Conservation (phyloP, 2,888 invertebrate genomes). For the Eupithecia inturbata region DNA sequence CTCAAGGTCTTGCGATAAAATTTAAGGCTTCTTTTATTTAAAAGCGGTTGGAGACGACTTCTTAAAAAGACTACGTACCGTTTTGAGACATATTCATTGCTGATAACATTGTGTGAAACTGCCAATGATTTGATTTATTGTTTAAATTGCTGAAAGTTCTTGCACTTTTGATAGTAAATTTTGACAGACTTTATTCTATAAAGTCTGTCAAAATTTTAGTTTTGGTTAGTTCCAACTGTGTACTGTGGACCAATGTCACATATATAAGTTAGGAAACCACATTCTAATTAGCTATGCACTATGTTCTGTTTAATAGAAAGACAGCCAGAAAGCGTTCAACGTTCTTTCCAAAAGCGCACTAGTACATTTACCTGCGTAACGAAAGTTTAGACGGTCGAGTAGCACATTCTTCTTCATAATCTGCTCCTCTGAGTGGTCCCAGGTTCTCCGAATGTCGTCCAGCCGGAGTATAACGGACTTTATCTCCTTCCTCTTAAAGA, state of each 20-base stretch:
- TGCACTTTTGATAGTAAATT: too few species aligned
- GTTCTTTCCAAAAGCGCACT: not conserved
- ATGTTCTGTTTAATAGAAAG: not conserved
- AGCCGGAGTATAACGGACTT: conserved; percentile 46
- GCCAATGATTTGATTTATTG: too few species aligned
- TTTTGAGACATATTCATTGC: not conserved
- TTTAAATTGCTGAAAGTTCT: too few species aligned
- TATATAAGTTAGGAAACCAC: not conserved
- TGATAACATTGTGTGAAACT: not conserved
- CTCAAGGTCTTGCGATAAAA: conserved; percentile 29
- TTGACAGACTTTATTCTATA: too few species aligned
- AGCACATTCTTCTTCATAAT: conserved; percentile 53
- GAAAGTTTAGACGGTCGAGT: conserved; percentile 54
- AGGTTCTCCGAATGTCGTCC: conserved; percentile 47
- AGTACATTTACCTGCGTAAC: conserved; percentile 49
- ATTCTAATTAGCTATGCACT: not conserved
- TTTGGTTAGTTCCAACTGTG: not conserved
- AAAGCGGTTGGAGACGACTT: not conserved
- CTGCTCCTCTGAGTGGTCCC: conserved; percentile 50
- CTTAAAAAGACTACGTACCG: not conserved
- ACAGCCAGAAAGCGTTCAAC: not conserved
- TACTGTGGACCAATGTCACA: not conserved
- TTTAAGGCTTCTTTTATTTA: conserved; percentile 18
- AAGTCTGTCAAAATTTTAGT: too few species aligned
- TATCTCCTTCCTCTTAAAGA: conserved; percentile 45